phyloP scores from a whole-genome alignment of 2,797 vertebrate species.

The Scarus forsteni region DNA sequence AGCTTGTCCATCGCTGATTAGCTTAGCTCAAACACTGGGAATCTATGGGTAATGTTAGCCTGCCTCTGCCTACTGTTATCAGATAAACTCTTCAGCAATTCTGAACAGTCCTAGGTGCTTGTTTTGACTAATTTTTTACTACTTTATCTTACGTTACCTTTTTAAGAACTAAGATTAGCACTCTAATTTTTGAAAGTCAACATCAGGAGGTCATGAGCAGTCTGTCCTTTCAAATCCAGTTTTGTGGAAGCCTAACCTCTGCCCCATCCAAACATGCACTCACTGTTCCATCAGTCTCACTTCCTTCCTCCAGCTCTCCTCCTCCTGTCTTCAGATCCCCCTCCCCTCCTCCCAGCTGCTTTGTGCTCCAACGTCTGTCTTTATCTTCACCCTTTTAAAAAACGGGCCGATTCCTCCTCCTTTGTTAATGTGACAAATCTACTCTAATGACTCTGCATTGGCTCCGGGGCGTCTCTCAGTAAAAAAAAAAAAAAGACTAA shows the following conservation, averaged over 20 bases:
- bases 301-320: constrained; percentile 37
- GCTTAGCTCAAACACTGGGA: too few relatives aligned
- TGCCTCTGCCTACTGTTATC: too few relatives aligned
- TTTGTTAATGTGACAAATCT: constrained; percentile 87
- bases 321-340: constrained; percentile 43
- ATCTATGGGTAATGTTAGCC: too few relatives aligned
- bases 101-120: too few relatives aligned
- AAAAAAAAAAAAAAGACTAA: constrained; percentile 46
- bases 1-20: too few relatives aligned
- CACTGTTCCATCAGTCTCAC: constrained; percentile 39
- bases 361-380: constrained; percentile 58
- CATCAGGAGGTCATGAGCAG: too few relatives aligned
- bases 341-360: constrained; percentile 34
- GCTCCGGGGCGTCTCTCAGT: constrained; percentile 66
- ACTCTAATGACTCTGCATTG: constrained; percentile 80
- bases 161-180: too few relatives aligned
- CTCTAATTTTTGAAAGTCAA: too few relatives aligned
- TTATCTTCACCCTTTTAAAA: constrained; percentile 52
- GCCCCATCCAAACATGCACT: constrained; percentile 32
- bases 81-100: too few relatives aligned
- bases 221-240: too few relatives aligned
- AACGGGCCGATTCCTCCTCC: constrained; percentile 73
- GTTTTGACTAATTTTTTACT: too few relatives aligned
- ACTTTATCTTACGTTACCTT: too few relatives aligned
- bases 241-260: constrained; percentile 30